Evolutionary conservation across 2,797 vertebrate genomes (phyloP).

Genomic region (Cercopithecus petaurista): DNA sequence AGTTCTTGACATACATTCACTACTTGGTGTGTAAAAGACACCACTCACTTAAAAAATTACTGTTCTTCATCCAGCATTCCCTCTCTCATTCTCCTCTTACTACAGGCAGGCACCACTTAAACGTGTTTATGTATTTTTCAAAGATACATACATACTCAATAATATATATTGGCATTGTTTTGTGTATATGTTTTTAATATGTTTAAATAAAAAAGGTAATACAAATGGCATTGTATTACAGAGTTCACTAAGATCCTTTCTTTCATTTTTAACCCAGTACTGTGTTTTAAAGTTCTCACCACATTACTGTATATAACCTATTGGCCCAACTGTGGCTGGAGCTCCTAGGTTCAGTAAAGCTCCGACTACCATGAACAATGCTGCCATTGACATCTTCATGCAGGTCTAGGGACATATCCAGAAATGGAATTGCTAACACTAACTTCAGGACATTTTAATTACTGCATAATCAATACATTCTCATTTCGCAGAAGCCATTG

Average conservation of each 20-base stretch:
- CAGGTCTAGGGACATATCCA: neutral
- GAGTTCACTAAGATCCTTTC: neutral
- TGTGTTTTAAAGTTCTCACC: conserved; percentile 26
- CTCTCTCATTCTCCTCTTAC: neutral
- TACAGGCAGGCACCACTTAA: neutral
- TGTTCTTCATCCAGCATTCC: neutral
- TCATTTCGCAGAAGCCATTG: neutral
- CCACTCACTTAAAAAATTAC: neutral
- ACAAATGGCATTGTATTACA: neutral
- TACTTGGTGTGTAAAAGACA: neutral
- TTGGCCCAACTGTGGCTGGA: neutral
- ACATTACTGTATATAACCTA: neutral
- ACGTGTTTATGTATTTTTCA: neutral
- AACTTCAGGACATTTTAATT: conserved; percentile 29
- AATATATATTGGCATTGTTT: neutral
- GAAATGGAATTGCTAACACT: neutral
- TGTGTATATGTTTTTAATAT: neutral
- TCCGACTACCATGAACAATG: neutral
- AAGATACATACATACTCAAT: neutral
- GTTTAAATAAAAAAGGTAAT: neutral
- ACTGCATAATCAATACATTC: neutral
- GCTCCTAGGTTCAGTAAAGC: neutral
- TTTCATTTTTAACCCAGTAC: neutral
- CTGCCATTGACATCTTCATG: neutral
- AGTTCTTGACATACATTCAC: neutral